Percentiles rank a stretch among this genome's conserved stretches.
Evolutionary conservation across 2,797 vertebrate species (phyloP).

Genomic region (Hapalemur alaotrensis): DNA sequence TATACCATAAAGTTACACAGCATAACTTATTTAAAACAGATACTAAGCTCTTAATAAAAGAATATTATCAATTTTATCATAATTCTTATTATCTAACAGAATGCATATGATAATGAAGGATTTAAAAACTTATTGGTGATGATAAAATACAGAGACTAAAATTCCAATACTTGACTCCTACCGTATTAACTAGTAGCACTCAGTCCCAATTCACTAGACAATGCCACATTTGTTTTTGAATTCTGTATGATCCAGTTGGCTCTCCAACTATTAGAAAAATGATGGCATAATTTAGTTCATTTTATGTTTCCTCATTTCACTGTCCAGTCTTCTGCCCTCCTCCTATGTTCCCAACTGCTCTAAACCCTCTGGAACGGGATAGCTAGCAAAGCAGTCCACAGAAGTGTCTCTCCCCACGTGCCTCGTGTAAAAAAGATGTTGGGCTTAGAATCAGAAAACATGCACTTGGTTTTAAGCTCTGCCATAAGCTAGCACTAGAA

Average conservation of each 20-base stretch:
- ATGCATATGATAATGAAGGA: neutral
- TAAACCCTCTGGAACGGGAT: neutral
- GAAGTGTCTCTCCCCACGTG: neutral
- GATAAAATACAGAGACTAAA: neutral
- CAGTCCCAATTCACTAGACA: neutral
- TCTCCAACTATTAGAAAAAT: neutral
- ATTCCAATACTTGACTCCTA: neutral
- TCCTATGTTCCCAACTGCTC: neutral
- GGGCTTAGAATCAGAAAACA: neutral
- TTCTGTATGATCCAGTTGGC: neutral
- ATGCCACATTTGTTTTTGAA: neutral
- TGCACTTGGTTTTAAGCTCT: neutral
- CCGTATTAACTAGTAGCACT: neutral
- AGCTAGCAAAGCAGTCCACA: fast-evolving
- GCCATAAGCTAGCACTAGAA: neutral
- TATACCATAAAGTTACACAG: neutral
- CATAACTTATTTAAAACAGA: slow-evolving; percentile 22
- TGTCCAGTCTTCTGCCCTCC: neutral
- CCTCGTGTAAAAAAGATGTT: neutral
- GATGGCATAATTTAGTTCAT: neutral
- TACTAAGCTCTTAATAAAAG: neutral
- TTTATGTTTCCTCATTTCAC: neutral
- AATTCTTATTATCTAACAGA: neutral
- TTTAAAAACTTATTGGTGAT: neutral
- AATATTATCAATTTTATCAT: neutral